These are phyloP conservation scores for Tokudaia muenninki DNA, from an alignment of 2,797 vertebrate genomes.

Conservation along the genomic window DNA sequence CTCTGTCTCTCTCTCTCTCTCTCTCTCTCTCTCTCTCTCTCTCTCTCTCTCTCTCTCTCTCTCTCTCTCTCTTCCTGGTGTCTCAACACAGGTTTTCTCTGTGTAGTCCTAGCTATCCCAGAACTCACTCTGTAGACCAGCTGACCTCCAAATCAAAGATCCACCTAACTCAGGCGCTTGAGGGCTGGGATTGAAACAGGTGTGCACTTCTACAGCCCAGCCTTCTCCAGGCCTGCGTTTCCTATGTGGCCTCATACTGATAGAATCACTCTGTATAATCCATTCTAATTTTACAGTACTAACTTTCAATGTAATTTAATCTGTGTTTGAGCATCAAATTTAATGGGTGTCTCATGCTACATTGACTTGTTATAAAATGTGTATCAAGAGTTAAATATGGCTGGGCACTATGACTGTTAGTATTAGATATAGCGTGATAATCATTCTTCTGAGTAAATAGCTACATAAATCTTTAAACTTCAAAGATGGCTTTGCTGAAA, in stretches of 20 bases:
- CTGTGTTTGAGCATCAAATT: background rate
- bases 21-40: no score
- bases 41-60: no score
- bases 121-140: background rate
- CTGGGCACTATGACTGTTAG: background rate
- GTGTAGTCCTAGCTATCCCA: background rate
- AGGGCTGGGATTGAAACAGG: background rate
- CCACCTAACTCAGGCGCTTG: background rate
- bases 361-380: background rate
- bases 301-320: constrained; percentile 30
- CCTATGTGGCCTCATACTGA: background rate
- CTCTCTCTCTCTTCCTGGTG: accelerated
- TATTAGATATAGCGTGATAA: constrained; percentile 9
- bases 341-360: background rate
- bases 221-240: background rate
- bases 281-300: constrained; percentile 52
- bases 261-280: background rate
- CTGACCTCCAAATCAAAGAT: background rate
- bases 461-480: constrained; percentile 36
- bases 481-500: background rate
- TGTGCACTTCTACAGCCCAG: background rate
- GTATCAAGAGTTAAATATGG: background rate
- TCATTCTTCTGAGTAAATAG: background rate
- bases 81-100: background rate
- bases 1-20: no score